phyloP scores from a whole-genome alignment of 2,797 vertebrate species.

The Euthynnus affinis region DNA sequence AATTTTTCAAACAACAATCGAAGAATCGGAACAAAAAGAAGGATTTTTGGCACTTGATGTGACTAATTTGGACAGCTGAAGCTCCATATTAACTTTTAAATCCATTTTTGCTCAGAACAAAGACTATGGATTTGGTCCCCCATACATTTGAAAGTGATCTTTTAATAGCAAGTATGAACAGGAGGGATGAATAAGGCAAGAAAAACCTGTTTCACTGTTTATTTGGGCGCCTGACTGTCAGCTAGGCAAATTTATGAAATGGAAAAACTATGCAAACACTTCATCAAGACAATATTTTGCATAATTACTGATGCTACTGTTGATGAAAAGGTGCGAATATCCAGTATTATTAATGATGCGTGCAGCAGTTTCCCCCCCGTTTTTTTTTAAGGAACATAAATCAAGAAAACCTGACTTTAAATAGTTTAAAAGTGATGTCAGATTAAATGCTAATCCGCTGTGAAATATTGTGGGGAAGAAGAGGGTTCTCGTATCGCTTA shows the following conservation, averaged over 20 bases:
- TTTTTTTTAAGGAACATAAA: not conserved
- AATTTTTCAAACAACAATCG: too few species aligned
- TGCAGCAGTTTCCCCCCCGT: not conserved
- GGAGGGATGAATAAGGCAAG: too few species aligned
- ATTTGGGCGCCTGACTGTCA: too few species aligned
- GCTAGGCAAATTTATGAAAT: not conserved
- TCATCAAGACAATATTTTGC: not conserved
- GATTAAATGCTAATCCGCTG: not conserved
- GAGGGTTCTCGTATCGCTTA: conserved; percentile 39
- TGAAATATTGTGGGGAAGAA: not conserved
- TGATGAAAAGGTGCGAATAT: not conserved
- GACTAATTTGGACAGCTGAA: not conserved
- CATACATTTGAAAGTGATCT: too few species aligned
- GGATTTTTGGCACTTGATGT: not conserved
- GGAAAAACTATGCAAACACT: not conserved
- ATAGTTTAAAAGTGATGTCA: not conserved
- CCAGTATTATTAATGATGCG: not conserved
- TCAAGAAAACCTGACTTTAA: not conserved
- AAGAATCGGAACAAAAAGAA: too few species aligned
- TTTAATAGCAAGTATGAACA: too few species aligned
- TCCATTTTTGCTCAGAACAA: too few species aligned
- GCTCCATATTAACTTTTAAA: not conserved
- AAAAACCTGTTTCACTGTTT: too few species aligned
- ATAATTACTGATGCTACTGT: too few species aligned
- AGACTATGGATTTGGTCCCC: too few species aligned